These are phyloP conservation scores for Popillia japonica DNA, from an alignment of 1,140 invertebrate species.

Conservation along the genomic window DNA sequence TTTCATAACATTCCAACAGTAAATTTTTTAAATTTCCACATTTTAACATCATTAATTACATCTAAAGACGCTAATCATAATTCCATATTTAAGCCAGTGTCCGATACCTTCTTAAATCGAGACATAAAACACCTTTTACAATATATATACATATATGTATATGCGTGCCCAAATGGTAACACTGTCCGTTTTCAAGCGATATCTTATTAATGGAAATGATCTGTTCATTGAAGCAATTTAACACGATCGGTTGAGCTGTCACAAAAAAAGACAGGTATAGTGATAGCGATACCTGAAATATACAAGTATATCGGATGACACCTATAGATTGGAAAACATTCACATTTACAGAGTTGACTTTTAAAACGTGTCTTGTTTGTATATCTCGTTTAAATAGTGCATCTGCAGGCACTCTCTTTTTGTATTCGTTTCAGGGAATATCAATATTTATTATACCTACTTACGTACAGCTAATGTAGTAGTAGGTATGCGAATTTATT, in stretches of 20 bases:
- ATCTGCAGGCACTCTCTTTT: neutral
- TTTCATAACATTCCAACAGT: no score
- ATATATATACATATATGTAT: neutral
- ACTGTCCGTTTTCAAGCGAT: constrained; percentile 25
- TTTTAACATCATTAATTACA: no score
- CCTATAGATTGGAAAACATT: constrained; percentile 6
- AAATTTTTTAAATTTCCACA: no score
- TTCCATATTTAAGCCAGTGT: no score
- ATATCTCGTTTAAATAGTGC: neutral
- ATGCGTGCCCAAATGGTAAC: constrained; percentile 7
- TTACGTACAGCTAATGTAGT: no score
- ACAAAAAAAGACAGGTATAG: constrained; percentile 39
- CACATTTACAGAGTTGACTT: neutral
- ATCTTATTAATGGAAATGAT: constrained; percentile 41
- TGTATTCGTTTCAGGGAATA: no score
- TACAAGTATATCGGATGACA: constrained; percentile 39
- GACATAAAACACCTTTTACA: constrained; percentile 6
- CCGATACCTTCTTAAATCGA: neutral
- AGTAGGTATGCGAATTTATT: no score
- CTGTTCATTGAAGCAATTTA: constrained; percentile 49
- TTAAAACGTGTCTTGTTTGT: constrained; percentile 6
- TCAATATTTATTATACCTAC: no score
- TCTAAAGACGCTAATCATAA: no score
- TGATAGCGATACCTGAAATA: constrained; percentile 44
- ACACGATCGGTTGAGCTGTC: constrained; percentile 47